Percentiles rank a stretch among this genome's conserved stretches.
Conservation (phyloP, 2,113 vertebrate species). For the Thermophis baileyi region DNA sequence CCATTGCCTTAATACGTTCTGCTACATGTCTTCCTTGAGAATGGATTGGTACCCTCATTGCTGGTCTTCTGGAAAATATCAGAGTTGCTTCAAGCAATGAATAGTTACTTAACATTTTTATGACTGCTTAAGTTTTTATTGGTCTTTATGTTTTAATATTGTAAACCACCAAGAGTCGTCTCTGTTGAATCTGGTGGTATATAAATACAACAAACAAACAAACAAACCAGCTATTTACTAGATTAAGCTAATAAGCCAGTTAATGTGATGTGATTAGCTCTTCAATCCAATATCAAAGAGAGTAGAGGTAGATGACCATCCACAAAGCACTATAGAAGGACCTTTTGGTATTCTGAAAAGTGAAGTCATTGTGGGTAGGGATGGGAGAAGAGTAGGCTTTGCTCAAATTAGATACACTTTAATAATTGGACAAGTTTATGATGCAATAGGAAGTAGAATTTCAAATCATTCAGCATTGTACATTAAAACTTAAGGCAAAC, state of each 20-base stretch:
- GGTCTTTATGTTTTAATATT: neutral
- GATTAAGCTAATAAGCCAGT: neutral
- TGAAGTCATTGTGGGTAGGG: neutral
- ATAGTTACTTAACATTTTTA: neutral
- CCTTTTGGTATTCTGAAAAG: neutral
- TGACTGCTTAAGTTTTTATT: neutral
- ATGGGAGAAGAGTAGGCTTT: neutral
- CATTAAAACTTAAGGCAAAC: neutral
- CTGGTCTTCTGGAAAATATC: neutral
- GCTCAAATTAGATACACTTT: neutral
- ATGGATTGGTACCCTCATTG: neutral
- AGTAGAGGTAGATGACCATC: neutral
- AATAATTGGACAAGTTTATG: neutral
- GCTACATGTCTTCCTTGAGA: neutral
- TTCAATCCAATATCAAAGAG: neutral
- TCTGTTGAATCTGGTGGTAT: neutral
- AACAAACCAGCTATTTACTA: neutral
- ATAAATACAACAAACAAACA: neutral
- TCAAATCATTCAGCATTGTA: neutral
- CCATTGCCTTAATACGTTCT: neutral
- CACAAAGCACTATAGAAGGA: neutral
- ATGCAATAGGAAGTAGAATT: neutral
- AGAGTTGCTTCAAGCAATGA: neutral
- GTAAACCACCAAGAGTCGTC: neutral
- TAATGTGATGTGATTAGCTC: neutral